These are phyloP conservation scores for Monopterus albus DNA, from an alignment of 2,113 vertebrate species.

Conservation along the genomic window DNA sequence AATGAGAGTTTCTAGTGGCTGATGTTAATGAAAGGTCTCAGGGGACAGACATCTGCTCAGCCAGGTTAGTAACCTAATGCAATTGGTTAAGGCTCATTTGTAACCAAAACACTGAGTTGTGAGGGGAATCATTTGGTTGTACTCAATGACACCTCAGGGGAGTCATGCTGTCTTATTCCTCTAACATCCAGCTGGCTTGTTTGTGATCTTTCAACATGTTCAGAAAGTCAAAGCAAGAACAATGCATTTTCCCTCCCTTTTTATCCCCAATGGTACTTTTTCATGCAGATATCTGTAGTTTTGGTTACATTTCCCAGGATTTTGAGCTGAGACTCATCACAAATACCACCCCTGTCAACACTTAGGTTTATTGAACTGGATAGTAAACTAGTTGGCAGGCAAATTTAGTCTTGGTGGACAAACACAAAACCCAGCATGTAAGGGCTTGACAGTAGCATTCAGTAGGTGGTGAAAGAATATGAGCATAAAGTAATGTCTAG, in stretches of 20 bases:
- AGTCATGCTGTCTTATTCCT: slow-evolving; percentile 39
- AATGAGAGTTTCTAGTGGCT: slow-evolving; percentile 9
- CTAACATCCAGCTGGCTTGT: slow-evolving; percentile 31
- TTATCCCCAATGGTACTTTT: not conserved
- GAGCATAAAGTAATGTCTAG: too few species aligned
- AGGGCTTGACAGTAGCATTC: too few species aligned
- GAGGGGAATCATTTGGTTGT: slow-evolving; percentile 38
- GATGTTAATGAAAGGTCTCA: slow-evolving; percentile 14
- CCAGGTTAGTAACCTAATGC: slow-evolving; percentile 44
- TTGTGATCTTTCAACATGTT: slow-evolving; percentile 39
- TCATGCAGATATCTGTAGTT: not conserved
- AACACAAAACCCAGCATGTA: not conserved
- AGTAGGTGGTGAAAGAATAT: too few species aligned
- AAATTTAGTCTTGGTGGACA: not conserved
- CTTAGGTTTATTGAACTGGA: too few species aligned
- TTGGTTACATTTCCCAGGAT: too few species aligned
- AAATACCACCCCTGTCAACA: not conserved
- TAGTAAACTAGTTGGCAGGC: too few species aligned
- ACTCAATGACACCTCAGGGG: slow-evolving; percentile 39
- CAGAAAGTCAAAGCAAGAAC: not conserved
- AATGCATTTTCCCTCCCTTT: not conserved
- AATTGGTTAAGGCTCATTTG: slow-evolving; percentile 59
- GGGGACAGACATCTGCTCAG: slow-evolving; percentile 52
- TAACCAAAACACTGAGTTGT: slow-evolving; percentile 41
- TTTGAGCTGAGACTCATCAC: not conserved